A percentile compares a stretch with the other conserved stretches of the same genome.
Conservation (phyloP, 2,113 vertebrate genomes). For the Pelvicachromis taeniatus region DNA sequence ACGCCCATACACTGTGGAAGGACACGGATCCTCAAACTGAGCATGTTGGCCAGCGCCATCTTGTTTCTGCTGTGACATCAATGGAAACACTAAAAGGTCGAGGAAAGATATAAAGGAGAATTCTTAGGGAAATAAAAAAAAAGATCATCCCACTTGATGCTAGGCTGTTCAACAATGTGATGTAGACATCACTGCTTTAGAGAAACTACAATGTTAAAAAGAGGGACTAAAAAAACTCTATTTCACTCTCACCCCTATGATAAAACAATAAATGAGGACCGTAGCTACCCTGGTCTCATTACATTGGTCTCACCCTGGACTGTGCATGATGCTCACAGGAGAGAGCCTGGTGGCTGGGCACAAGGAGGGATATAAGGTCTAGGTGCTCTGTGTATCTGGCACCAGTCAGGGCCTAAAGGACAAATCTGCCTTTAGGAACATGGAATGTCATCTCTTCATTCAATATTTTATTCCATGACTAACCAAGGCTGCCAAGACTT, state of each 20-base stretch:
- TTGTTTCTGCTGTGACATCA: not conserved
- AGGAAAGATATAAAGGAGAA: not conserved
- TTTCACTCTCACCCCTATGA: not conserved
- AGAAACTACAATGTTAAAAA: not conserved
- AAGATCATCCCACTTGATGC: not conserved
- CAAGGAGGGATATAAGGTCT: not conserved
- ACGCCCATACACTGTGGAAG: not conserved
- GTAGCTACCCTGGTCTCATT: not conserved
- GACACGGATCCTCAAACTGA: not conserved
- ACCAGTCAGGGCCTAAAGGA: not conserved
- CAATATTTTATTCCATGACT: constrained; percentile 17
- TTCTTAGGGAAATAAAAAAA: not conserved
- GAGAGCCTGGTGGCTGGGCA: not conserved
- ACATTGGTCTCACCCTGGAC: not conserved
- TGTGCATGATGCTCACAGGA: not conserved
- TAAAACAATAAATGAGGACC: not conserved
- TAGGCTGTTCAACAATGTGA: not conserved
- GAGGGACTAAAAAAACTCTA: not conserved
- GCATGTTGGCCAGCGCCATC: not conserved
- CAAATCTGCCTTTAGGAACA: not conserved
- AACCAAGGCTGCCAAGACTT: constrained; percentile 27
- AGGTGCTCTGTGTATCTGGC: not conserved
- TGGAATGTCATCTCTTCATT: not conserved
- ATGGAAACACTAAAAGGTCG: not conserved
- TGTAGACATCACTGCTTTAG: not conserved